phyloP scores from a whole-genome alignment of 2,797 vertebrate species.

The Mormyrus hasselquistii region DNA sequence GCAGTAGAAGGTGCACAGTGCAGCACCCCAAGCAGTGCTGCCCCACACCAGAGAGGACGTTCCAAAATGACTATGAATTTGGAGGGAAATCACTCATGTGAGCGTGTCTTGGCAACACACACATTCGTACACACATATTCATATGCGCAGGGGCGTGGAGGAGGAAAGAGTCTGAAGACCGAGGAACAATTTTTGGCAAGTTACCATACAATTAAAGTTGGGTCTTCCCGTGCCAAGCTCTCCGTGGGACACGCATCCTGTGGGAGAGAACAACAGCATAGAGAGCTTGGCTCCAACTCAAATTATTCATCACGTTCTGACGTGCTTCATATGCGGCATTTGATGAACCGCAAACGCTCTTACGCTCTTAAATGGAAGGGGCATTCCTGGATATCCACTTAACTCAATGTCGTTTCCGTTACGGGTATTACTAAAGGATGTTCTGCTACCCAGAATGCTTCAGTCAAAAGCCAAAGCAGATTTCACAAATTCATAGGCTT shows the following conservation, averaged over 20 bases:
- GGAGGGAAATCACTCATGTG: not conserved
- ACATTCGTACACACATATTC: not conserved
- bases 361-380: not conserved
- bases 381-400: constrained; percentile 7
- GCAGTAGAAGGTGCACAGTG: not conserved
- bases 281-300: constrained; percentile 9
- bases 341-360: not conserved
- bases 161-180: not conserved
- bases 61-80: not conserved
- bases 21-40: not conserved
- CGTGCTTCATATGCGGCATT: not conserved
- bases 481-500: not conserved
- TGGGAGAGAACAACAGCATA: constrained; percentile 10
- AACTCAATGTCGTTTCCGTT: not conserved
- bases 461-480: not conserved
- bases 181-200: constrained; percentile 27
- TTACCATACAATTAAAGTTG: constrained; percentile 29
- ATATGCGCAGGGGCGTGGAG: not conserved
- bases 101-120: not conserved
- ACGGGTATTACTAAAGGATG: not conserved
- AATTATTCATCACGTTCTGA: constrained; percentile 17
- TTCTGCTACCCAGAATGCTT: not conserved
- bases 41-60: not conserved
- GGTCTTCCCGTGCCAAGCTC: constrained; percentile 21
- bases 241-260: constrained; percentile 25